A percentile compares a stretch with the other conserved stretches of the same genome.
Conservation (phyloP, 2,888 invertebrate genomes). For the Brachyopa scutellaris region DNA sequence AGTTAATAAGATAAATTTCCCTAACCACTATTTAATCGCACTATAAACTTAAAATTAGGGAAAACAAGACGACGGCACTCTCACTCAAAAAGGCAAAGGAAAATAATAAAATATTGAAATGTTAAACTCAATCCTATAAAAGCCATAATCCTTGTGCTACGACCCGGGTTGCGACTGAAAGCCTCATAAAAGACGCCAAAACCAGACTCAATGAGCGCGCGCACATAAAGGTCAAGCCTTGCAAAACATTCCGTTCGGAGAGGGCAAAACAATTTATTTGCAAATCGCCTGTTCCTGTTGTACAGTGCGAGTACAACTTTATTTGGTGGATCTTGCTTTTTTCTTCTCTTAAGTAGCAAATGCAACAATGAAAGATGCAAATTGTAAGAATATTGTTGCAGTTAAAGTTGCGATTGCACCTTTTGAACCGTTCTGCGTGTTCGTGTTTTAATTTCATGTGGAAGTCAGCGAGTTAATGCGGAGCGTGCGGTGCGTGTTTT, state of each 20-base stretch:
- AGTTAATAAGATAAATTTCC: no score
- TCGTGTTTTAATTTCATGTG: slow-evolving; percentile 28
- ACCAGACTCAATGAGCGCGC: slow-evolving; percentile 15
- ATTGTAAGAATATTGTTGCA: slow-evolving; percentile 45
- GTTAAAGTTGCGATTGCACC: slow-evolving; percentile 40
- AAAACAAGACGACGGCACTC: no score
- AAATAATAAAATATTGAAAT: slow-evolving; percentile 10
- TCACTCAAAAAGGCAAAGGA: slow-evolving; percentile 9
- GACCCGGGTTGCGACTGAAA: background rate
- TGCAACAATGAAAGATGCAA: slow-evolving; percentile 9
- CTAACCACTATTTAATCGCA: no score
- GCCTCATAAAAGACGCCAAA: slow-evolving; percentile 3
- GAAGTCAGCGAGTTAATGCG: slow-evolving; percentile 6
- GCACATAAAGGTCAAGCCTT: slow-evolving; percentile 50
- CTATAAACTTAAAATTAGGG: no score
- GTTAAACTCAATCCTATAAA: no score
- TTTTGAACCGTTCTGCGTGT: slow-evolving; percentile 36
- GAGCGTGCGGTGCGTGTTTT: slow-evolving; percentile 45
- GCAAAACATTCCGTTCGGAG: slow-evolving; percentile 43
- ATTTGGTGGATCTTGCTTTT: slow-evolving; percentile 42
- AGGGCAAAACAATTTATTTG: slow-evolving; percentile 62
- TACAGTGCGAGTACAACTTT: slow-evolving; percentile 28
- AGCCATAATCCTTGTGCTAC: slow-evolving; percentile 2
- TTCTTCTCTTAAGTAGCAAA: no score
- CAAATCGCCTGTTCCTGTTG: slow-evolving; percentile 30